Conservation (phyloP, 2,113 vertebrate genomes). For the Catharus minimus region DNA sequence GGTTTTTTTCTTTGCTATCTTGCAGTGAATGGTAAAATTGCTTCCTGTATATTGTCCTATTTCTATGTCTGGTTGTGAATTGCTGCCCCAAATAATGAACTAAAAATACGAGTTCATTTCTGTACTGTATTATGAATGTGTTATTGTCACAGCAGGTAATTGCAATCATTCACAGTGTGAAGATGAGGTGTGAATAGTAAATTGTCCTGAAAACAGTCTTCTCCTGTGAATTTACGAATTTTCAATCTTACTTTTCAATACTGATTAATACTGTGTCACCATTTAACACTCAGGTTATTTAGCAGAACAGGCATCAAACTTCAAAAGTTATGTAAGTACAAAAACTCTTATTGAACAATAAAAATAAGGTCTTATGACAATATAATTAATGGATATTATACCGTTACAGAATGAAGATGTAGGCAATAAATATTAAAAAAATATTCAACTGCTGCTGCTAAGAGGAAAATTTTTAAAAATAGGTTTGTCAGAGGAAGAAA, state of each 20-base stretch:
- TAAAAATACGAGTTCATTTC: constrained; percentile 57
- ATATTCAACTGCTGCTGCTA: not conserved
- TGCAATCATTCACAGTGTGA: constrained; percentile 64
- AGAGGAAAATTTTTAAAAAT: not conserved
- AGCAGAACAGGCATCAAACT: not conserved
- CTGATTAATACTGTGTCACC: constrained; percentile 58
- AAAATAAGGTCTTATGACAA: constrained; percentile 42
- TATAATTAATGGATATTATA: constrained; percentile 57
- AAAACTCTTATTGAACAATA: constrained; percentile 41
- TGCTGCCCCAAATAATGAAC: constrained; percentile 52
- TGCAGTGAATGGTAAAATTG: constrained; percentile 3
- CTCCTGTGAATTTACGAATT: constrained; percentile 54
- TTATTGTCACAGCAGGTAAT: constrained; percentile 66
- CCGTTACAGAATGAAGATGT: constrained; percentile 21
- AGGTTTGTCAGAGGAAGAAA: not conserved
- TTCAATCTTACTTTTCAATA: constrained; percentile 12
- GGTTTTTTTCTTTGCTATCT: not conserved
- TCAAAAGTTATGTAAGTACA: constrained; percentile 29
- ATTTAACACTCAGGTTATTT: constrained; percentile 45
- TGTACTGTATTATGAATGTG: constrained; percentile 60
- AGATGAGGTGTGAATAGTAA: constrained; percentile 60
- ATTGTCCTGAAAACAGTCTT: constrained; percentile 56
- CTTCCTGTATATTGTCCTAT: not conserved
- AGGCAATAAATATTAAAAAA: not conserved
- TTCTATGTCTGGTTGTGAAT: constrained; percentile 16